phyloP scores from a whole-genome alignment of 2,797 vertebrate genomes.

The Sebastes vulpes region DNA sequence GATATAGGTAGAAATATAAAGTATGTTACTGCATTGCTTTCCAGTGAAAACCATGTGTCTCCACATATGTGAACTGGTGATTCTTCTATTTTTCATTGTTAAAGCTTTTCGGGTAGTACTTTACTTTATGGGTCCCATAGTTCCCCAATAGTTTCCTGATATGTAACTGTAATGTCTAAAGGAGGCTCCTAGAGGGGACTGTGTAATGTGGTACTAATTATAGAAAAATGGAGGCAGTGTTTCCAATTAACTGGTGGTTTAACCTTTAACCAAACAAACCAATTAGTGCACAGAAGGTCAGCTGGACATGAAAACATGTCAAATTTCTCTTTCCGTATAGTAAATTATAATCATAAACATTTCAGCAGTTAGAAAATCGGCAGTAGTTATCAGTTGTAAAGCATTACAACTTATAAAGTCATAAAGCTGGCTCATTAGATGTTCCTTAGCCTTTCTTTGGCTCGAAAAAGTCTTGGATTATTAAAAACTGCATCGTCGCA shows the following conservation, averaged over 20 bases:
- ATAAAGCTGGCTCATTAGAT: background rate
- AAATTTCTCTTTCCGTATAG: background rate
- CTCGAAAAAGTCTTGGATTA: background rate
- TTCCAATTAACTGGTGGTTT: background rate
- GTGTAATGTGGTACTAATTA: too few relatives aligned
- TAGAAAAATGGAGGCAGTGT: background rate
- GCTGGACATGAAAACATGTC: background rate
- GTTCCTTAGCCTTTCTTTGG: background rate
- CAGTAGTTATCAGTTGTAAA: background rate
- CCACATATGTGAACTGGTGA: background rate
- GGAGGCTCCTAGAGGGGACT: background rate
- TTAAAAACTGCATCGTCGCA: background rate
- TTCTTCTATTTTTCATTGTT: background rate
- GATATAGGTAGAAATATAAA: background rate
- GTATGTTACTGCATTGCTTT: background rate
- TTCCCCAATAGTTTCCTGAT: background rate
- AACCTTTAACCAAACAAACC: background rate
- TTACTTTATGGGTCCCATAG: background rate
- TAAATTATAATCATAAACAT: background rate
- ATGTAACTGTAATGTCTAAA: background rate
- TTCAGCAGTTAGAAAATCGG: background rate
- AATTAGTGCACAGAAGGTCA: background rate
- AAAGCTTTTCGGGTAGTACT: background rate
- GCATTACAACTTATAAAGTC: background rate
- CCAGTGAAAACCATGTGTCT: background rate